Evolutionary conservation across 2,797 vertebrate species (phyloP).

Genomic region (Anguilla pacifica): DNA sequence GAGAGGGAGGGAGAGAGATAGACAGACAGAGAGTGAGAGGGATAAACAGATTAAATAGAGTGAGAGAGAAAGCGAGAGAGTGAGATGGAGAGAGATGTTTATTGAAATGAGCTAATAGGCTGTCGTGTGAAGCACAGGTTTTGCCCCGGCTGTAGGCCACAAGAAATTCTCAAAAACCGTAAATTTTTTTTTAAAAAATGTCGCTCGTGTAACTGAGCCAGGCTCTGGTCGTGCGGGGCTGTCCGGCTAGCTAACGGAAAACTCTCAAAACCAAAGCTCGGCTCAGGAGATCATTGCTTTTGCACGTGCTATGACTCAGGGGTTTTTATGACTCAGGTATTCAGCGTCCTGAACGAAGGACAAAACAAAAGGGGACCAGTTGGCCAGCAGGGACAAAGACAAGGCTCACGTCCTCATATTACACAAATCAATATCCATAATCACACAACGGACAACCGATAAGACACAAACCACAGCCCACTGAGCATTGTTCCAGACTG

Average conservation of each 20-base stretch:
- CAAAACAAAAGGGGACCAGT: neutral
- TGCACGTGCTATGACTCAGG: neutral
- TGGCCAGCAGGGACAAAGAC: neutral
- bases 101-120: slow-evolving; percentile 71
- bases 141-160: slow-evolving; percentile 64
- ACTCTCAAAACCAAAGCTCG: slow-evolving; percentile 36
- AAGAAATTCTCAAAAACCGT: slow-evolving; percentile 70
- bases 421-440: neutral
- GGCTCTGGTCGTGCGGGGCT: slow-evolving; percentile 40
- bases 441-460: neutral
- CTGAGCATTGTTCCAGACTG: neutral
- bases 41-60: no score
- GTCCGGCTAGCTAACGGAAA: slow-evolving; percentile 48
- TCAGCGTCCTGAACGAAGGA: neutral
- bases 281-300: slow-evolving; percentile 43
- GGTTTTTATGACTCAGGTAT: neutral
- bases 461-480: neutral
- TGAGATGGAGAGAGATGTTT: slow-evolving; percentile 64
- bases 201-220: slow-evolving; percentile 21
- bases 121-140: slow-evolving; percentile 64
- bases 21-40: slow-evolving; percentile 62
- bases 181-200: slow-evolving; percentile 33
- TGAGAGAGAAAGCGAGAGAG: slow-evolving; percentile 65
- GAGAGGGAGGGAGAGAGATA: slow-evolving; percentile 58
- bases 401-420: neutral